These are phyloP conservation scores for Pogonognathellus flavescens DNA, from an alignment of 1,140 invertebrate genomes.

Conservation along the genomic window DNA sequence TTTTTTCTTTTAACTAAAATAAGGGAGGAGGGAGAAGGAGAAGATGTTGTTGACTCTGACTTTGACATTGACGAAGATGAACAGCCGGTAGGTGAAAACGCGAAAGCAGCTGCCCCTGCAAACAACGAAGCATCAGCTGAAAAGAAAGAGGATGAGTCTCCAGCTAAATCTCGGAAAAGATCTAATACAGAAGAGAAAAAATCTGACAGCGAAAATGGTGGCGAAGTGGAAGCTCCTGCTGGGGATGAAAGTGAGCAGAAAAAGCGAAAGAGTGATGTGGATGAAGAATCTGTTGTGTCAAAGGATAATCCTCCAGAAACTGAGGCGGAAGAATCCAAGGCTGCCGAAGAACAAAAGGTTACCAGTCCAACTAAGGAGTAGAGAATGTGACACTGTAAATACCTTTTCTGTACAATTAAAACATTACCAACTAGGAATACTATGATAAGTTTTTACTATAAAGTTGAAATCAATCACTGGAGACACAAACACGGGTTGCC, in stretches of 20 bases:
- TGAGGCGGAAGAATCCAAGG: conserved; percentile 75
- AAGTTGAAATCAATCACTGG: too few species aligned
- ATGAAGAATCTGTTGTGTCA: conserved; percentile 48
- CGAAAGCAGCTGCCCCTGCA: conserved; percentile 88
- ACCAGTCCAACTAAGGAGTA: conserved; percentile 79
- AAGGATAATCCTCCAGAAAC: conserved; percentile 48
- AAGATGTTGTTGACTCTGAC: conserved; percentile 95
- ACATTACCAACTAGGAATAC: conserved; percentile 91
- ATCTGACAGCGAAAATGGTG: conserved; percentile 14
- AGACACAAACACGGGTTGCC: too few species aligned
- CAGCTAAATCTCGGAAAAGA: conserved; percentile 29
- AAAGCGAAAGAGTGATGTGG: conserved; percentile 25
- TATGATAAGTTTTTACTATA: too few species aligned
- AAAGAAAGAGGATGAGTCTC: conserved; percentile 22
- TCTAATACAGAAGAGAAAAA: not conserved
- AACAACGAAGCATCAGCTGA: conserved; percentile 82
- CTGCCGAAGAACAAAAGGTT: conserved; percentile 92
- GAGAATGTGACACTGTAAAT: conserved; percentile 71
- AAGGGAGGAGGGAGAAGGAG: conserved; percentile 89
- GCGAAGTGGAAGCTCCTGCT: not conserved
- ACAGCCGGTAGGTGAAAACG: conserved; percentile 88
- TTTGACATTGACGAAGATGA: conserved; percentile 98
- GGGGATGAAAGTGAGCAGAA: conserved; percentile 41
- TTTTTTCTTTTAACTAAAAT: conserved; percentile 67
- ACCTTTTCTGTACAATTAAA: conserved; percentile 69